Evolutionary conservation across 2,113 vertebrate species (phyloP).

Genomic region (Empidonax alnorum): DNA sequence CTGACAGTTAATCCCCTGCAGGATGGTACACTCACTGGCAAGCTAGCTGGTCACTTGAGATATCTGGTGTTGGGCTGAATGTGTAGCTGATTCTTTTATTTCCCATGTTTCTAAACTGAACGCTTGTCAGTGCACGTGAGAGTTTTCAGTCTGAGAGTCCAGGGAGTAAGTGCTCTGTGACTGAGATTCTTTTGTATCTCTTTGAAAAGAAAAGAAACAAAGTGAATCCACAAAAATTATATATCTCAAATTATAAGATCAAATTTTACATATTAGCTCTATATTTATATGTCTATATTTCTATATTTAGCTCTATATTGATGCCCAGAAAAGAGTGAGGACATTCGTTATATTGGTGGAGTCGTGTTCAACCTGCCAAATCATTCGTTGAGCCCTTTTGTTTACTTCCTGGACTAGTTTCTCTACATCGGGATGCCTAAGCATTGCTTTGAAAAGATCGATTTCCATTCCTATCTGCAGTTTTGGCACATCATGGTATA

Average conservation of each 20-base stretch:
- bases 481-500: too few species aligned
- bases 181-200: not conserved
- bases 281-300: not conserved
- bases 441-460: too few species aligned
- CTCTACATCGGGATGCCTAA: too few species aligned
- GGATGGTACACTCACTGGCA: not conserved
- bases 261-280: not conserved
- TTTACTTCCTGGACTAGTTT: too few species aligned
- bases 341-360: too few species aligned
- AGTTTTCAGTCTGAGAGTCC: not conserved
- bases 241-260: not conserved
- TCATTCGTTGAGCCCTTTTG: too few species aligned
- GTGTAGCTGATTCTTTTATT: not conserved
- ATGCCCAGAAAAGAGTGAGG: too few species aligned
- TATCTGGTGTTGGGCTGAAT: not conserved
- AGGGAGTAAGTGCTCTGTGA: not conserved
- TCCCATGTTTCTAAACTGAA: not conserved
- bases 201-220: not conserved
- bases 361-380: too few species aligned
- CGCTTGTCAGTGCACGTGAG: not conserved
- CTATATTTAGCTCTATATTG: not conserved
- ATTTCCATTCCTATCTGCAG: too few species aligned
- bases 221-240: not conserved
- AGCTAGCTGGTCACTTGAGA: not conserved
- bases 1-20: accelerated